Base-by-base conservation (phyloP, 2,888 invertebrate species). In the Octodonta nipae region DNA sequence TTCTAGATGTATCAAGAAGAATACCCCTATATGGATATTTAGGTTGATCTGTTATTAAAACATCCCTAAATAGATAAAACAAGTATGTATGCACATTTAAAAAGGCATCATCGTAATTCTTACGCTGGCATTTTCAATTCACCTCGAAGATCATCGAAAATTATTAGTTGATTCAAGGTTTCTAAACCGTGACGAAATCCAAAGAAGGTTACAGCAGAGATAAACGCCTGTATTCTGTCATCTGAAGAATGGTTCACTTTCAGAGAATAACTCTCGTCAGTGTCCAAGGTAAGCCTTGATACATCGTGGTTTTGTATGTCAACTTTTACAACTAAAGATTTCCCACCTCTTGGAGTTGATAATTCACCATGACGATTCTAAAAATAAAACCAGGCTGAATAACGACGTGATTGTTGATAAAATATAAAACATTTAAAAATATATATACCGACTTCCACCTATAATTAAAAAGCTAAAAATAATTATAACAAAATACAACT, bases 1-100 rank as follows among this genome's bases (percentile, higher is more conserved):
- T 93, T 20, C 96, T 72, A 0, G 91, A 72, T 0, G 95, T 91
- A 56, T 96, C 96, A 32, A 96, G 58, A 13, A 50, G 28, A 6
- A 51, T 33, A 22, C 50, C 95, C 50, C 96, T 71, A 63, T 92
- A 87, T 0, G 79, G 73, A 62, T 86, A 96, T 0, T 72, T 71
- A 0, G 96, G 96, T 17, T 69, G 70, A 60, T 96, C 95, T 2
- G 58, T 56, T 10, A 86, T 71, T 6, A 60, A 54, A 1, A 70
- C 75, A 44, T 75, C 70, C 3, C 69, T 65, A 27, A n/a, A n/a
- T n/a, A n/a, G n/a, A n/a, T n/a, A n/a, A n/a, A n/a, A n/a, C n/a
- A n/a, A n/a, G n/a, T n/a, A n/a, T n/a, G n/a, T n/a, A n/a, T n/a
- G n/a, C n/a, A n/a, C n/a, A n/a, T n/a, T n/a, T n/a, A n/a, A n/a